phyloP scores from a whole-genome alignment of 2,113 vertebrate genomes.

The Archocentrus centrarchus region DNA sequence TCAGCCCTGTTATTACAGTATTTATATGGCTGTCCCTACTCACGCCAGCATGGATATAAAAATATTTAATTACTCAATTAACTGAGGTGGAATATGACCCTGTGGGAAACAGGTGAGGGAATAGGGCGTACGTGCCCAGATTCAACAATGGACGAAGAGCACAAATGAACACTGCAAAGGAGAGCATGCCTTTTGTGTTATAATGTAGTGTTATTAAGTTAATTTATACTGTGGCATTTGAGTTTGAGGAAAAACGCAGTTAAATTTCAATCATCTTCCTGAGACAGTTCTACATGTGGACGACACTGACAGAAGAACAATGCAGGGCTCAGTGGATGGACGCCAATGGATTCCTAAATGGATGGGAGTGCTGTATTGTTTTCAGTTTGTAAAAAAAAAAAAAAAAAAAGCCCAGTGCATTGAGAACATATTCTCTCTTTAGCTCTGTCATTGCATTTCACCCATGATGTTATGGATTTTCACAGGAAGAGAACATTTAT shows the following conservation, averaged over 20 bases:
- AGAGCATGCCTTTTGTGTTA: conserved; percentile 1
- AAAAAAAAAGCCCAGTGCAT: conserved; percentile 5
- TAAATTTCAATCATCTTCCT: conserved; percentile 36
- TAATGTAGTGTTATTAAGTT: not conserved
- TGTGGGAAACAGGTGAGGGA: conserved; percentile 63
- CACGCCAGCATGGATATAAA: conserved; percentile 72
- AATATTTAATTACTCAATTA: conserved; percentile 84
- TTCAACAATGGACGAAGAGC: conserved; percentile 31
- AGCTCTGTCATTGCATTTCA: conserved; percentile 56
- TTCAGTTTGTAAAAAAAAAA: conserved; percentile 16
- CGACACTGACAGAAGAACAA: conserved; percentile 50
- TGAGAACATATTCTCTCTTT: conserved; percentile 42
- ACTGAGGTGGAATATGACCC: conserved; percentile 77
- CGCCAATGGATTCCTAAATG: conserved; percentile 39
- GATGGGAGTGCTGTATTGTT: conserved; percentile 45
- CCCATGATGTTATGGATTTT: conserved; percentile 72
- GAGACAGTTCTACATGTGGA: conserved; percentile 35
- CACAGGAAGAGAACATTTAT: conserved; percentile 58
- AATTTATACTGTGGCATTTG: conserved; percentile 17
- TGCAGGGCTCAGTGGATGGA: conserved; percentile 34
- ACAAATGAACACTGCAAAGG: not conserved
- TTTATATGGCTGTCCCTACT: conserved; percentile 74
- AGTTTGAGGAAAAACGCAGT: conserved; percentile 14
- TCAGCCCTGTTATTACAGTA: conserved; percentile 77
- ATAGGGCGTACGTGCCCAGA: conserved; percentile 39